These are phyloP conservation scores for Litocranius walleri DNA, from an alignment of 2,113 vertebrate genomes.

Conservation along the genomic window DNA sequence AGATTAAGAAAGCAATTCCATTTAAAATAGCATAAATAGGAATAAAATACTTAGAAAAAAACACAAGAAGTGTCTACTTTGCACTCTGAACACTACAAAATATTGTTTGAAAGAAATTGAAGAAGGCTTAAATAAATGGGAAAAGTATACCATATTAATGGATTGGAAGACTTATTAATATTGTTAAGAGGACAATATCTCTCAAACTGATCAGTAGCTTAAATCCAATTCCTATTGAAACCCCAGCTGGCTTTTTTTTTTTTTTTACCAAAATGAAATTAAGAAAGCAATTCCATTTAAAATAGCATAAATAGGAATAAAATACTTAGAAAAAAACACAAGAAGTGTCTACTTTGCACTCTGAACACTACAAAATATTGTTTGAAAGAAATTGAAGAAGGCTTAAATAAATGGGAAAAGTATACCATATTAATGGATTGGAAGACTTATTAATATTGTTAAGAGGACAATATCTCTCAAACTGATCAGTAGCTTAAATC, in stretches of 20 bases:
- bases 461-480: not conserved
- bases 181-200: not conserved
- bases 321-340: not conserved
- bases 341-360: not conserved
- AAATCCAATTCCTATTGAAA: not conserved
- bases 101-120: not conserved
- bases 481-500: not conserved
- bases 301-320: not conserved
- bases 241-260: not conserved
- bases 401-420: not conserved
- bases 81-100: not conserved
- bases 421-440: not conserved
- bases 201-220: not conserved
- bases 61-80: not conserved
- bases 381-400: not conserved
- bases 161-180: not conserved
- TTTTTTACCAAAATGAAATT: not conserved
- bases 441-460: not conserved
- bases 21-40: not conserved
- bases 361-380: not conserved
- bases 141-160: not conserved
- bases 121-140: not conserved
- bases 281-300: not conserved
- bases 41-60: not conserved
- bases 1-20: slow-evolving; percentile 7